These are phyloP conservation scores for Keiferia lycopersicella DNA, from an alignment of 2,888 invertebrate genomes.

Conservation along the genomic window DNA sequence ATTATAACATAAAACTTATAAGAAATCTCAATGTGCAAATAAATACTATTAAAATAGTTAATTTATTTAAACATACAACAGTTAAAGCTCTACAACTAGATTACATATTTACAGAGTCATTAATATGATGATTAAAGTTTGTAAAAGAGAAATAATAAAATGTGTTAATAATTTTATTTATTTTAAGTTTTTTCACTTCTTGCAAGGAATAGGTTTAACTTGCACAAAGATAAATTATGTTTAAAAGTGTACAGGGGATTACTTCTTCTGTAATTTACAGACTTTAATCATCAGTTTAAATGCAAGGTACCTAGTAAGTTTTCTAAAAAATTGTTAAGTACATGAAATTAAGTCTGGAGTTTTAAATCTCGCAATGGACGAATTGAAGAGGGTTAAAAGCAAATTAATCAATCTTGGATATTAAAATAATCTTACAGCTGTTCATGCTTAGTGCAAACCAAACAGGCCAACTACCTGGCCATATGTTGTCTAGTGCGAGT, in stretches of 20 bases:
- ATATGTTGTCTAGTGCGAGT: too few relatives aligned
- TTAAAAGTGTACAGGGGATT: neutral
- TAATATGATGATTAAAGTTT: slow-evolving; percentile 41
- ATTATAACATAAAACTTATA: slow-evolving; percentile 10
- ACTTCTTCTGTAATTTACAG: slow-evolving; percentile 28
- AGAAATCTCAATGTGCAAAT: slow-evolving; percentile 39
- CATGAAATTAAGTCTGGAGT: slow-evolving; percentile 65
- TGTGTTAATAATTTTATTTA: neutral
- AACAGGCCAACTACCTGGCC: neutral
- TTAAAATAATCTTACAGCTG: neutral
- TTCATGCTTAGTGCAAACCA: slow-evolving; percentile 7
- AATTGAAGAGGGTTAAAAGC: slow-evolving; percentile 41
- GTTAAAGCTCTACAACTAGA: slow-evolving; percentile 76
- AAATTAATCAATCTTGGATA: neutral
- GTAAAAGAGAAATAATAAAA: neutral
- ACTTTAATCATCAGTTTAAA: slow-evolving; percentile 52
- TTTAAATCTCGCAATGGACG: slow-evolving; percentile 71
- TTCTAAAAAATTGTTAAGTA: slow-evolving; percentile 73
- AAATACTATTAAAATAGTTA: slow-evolving; percentile 53
- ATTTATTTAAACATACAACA: slow-evolving; percentile 62
- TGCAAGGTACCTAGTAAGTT: slow-evolving; percentile 61
- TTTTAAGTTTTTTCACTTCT: too few relatives aligned
- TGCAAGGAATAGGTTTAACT: too few relatives aligned
- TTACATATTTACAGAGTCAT: slow-evolving; percentile 73
- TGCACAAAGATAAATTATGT: too few relatives aligned